Evolutionary conservation across 1,140 invertebrate genomes (phyloP).

Genomic region (Pseudomyrmex pallidus): DNA sequence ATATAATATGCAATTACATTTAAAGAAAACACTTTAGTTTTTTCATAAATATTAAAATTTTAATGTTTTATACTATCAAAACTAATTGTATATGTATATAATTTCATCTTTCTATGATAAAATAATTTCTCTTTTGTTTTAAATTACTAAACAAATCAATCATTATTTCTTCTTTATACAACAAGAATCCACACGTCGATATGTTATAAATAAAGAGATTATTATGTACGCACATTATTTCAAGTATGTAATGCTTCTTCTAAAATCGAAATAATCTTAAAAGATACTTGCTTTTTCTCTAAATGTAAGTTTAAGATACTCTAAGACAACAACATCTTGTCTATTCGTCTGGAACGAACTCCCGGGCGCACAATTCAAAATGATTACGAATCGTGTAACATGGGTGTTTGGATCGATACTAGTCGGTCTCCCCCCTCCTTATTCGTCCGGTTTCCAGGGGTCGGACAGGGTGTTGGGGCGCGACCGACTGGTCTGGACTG

Average conservation of each 20-base stretch:
- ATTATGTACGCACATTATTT: neutral
- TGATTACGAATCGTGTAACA: conserved; percentile 78
- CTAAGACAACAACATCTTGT: neutral
- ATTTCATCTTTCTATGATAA: no score
- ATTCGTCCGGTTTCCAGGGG: conserved; percentile 70
- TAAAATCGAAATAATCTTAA: neutral
- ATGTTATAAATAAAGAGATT: neutral
- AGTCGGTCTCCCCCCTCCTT: conserved; percentile 58
- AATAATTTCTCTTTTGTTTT: neutral
- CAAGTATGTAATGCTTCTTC: neutral
- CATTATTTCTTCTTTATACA: neutral
- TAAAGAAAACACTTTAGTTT: no score
- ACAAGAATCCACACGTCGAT: neutral
- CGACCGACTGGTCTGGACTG: conserved; percentile 75
- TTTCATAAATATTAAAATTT: no score
- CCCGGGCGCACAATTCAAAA: conserved; percentile 59
- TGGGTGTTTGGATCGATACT: conserved; percentile 81
- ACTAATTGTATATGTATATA: no score
- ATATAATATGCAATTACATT: no score
- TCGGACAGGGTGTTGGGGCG: conserved; percentile 75
- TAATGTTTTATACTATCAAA: no score
- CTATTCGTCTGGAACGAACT: conserved; percentile 42
- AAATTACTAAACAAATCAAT: neutral
- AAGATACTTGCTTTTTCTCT: no score
- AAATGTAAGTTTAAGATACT: neutral